Evolutionary conservation across 2,888 invertebrate genomes (phyloP).

Genomic region (Caenorhabditis wallacei): DNA sequence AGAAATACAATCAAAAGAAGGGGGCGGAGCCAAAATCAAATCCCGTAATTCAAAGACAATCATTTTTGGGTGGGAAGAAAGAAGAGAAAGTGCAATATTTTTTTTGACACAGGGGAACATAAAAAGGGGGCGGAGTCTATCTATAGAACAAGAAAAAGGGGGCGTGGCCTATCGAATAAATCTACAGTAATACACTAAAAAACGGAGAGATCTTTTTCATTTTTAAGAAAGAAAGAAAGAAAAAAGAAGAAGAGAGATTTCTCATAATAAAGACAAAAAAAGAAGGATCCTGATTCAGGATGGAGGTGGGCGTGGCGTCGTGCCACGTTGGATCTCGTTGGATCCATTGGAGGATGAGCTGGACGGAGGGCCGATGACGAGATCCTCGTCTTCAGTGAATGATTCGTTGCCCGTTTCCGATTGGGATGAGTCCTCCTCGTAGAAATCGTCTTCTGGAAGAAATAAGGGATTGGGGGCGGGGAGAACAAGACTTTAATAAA

Average conservation of each 20-base stretch:
- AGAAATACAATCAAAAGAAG: no score
- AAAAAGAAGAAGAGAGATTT: no score
- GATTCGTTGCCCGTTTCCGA: slow-evolving; percentile 64
- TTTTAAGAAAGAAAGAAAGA: no score
- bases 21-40: no score
- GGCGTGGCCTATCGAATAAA: no score
- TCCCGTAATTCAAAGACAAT: no score
- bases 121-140: neutral
- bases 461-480: neutral
- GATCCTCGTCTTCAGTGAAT: slow-evolving; percentile 63
- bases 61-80: neutral
- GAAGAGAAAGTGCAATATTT: neutral
- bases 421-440: slow-evolving; percentile 60
- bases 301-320: slow-evolving; percentile 4
- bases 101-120: neutral
- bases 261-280: no score
- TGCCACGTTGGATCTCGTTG: slow-evolving; percentile 11
- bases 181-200: no score
- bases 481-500: no score
- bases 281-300: no score
- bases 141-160: neutral
- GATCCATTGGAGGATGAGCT: slow-evolving; percentile 25
- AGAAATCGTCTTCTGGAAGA: slow-evolving; percentile 44
- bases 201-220: no score
- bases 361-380: slow-evolving; percentile 39